A percentile compares a stretch with the other conserved stretches of the same genome.
Conservation (phyloP, 1,140 invertebrate genomes). For the Lepidotrigona ventralis region DNA sequence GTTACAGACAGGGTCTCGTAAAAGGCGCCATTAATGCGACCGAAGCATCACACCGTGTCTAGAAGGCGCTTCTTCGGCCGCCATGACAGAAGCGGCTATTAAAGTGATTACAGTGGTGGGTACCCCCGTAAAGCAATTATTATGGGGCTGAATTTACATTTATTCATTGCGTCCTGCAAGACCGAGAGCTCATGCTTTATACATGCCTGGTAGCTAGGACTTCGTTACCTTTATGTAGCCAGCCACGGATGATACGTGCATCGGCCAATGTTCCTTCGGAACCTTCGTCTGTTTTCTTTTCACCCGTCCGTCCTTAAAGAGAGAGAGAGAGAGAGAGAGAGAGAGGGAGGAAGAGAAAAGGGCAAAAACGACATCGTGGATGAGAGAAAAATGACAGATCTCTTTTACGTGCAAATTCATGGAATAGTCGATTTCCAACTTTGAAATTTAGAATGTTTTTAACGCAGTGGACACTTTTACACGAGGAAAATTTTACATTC, state of each 20-base stretch:
- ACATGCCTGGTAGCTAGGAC: slow-evolving; percentile 71
- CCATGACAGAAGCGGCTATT: slow-evolving; percentile 71
- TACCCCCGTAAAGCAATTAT: slow-evolving; percentile 74
- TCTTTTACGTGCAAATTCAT: too few relatives aligned
- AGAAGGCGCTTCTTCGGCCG: slow-evolving; percentile 26
- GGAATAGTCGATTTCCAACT: too few relatives aligned
- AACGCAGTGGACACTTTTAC: too few relatives aligned
- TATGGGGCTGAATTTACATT: slow-evolving; percentile 73
- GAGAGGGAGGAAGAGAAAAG: not conserved
- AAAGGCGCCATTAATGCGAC: slow-evolving; percentile 60
- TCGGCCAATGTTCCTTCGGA: slow-evolving; percentile 45
- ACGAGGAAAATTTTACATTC: too few relatives aligned
- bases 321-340: too few relatives aligned
- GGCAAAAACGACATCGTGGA: not conserved
- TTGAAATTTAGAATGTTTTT: too few relatives aligned
- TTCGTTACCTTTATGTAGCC: slow-evolving; percentile 64
- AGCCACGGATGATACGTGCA: slow-evolving; percentile 56
- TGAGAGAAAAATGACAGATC: not conserved
- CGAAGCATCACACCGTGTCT: slow-evolving; percentile 40
- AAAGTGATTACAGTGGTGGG: slow-evolving; percentile 73
- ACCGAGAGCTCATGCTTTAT: slow-evolving; percentile 67
- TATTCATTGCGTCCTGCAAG: slow-evolving; percentile 70
- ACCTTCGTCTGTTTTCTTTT: not conserved
- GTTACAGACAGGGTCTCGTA: slow-evolving; percentile 37
- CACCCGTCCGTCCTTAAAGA: not conserved